Percentiles rank a stretch among this genome's conserved stretches.
Evolutionary conservation across 2,797 vertebrate species (phyloP).

Genomic region (Fundulus diaphanus): DNA sequence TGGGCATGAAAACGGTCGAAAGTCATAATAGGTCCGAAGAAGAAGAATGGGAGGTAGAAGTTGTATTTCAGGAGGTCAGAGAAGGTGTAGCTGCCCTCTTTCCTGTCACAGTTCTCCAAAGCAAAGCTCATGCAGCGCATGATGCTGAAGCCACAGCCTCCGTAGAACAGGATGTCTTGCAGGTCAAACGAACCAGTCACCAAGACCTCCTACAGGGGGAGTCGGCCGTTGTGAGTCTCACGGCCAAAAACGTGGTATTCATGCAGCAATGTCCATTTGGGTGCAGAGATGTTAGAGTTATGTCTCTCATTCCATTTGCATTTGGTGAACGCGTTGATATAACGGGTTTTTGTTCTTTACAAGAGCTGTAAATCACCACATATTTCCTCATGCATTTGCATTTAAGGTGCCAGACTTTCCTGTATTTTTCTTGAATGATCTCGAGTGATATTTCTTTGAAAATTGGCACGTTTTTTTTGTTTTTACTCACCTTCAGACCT

Average conservation of each 20-base stretch:
- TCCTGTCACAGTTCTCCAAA: slow-evolving; percentile 89
- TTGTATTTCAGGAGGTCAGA: slow-evolving; percentile 95
- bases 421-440: neutral
- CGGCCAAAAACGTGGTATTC: neutral
- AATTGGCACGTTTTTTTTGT: neutral
- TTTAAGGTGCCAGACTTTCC: neutral
- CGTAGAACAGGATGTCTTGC: slow-evolving; percentile 95
- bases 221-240: slow-evolving; percentile 9
- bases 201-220: slow-evolving; percentile 84
- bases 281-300: neutral
- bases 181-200: slow-evolving; percentile 91
- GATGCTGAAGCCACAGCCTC: slow-evolving; percentile 92
- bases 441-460: neutral
- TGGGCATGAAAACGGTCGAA: slow-evolving; percentile 92
- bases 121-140: slow-evolving; percentile 97
- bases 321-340: neutral
- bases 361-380: neutral
- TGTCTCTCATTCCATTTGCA: neutral
- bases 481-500: neutral
- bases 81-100: slow-evolving; percentile 89
- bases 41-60: slow-evolving; percentile 99
- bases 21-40: slow-evolving; percentile 97
- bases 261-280: neutral
- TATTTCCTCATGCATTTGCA: neutral
- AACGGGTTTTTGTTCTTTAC: neutral